Evolutionary conservation across 2,113 vertebrate species (phyloP).

Genomic region (Poeciliopsis occidentalis): DNA sequence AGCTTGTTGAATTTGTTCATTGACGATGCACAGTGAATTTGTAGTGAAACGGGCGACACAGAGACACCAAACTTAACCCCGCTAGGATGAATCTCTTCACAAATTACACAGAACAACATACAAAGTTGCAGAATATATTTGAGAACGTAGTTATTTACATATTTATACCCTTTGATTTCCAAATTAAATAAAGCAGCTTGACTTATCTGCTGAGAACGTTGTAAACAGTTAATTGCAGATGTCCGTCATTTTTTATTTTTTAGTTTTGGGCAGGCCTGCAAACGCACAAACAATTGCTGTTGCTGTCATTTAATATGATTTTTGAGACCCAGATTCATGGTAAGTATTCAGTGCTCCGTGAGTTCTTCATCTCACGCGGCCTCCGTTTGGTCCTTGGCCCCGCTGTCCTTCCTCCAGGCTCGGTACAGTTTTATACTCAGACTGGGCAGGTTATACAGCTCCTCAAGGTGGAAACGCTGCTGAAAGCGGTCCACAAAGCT

Average conservation of each 20-base stretch:
- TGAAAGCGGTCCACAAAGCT: slow-evolving; percentile 87
- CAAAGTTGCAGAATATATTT: background rate
- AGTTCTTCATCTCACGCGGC: slow-evolving; percentile 35
- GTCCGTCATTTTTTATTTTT: background rate
- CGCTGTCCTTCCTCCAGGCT: slow-evolving; percentile 80
- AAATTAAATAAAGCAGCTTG: background rate
- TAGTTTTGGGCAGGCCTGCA: background rate
- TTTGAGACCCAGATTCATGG: background rate
- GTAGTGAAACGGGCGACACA: too few relatives aligned
- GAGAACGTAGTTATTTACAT: background rate
- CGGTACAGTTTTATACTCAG: slow-evolving; percentile 91
- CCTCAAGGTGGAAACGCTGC: slow-evolving; percentile 85
- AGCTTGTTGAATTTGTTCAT: too few relatives aligned
- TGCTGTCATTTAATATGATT: background rate
- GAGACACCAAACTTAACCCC: background rate
- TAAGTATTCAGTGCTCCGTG: background rate
- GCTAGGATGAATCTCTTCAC: background rate
- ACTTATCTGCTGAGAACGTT: background rate
- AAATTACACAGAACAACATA: background rate
- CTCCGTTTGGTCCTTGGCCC: slow-evolving; percentile 33
- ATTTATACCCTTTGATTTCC: background rate
- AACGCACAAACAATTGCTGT: background rate
- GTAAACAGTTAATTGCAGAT: background rate
- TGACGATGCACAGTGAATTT: too few relatives aligned
- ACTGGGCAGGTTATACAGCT: slow-evolving; percentile 88